Evolutionary conservation across 2,113 vertebrate species (phyloP).

Genomic region (Carlito syrichta): DNA sequence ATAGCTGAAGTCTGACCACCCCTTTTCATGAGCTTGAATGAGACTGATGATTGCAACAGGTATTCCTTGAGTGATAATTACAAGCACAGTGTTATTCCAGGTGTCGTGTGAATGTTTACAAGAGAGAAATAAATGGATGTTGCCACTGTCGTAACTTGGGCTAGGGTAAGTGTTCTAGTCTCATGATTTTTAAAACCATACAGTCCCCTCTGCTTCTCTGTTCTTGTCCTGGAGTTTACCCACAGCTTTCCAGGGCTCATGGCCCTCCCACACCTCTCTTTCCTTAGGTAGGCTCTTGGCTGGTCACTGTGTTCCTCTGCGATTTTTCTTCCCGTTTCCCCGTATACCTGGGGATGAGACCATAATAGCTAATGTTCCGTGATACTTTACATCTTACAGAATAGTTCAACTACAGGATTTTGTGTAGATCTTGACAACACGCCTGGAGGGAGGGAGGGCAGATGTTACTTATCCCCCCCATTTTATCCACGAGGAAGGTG

Average conservation of each 20-base stretch:
- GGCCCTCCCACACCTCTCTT: background rate
- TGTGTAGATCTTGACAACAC: background rate
- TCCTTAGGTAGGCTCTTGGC: background rate
- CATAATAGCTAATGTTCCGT: background rate
- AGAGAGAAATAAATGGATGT: conserved; percentile 3
- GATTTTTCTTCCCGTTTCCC: background rate
- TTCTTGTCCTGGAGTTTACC: background rate
- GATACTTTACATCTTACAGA: background rate
- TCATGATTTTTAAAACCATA: background rate
- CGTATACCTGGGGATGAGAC: background rate
- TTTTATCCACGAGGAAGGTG: background rate
- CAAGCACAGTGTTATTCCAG: background rate
- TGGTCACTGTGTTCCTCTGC: background rate
- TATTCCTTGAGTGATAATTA: background rate
- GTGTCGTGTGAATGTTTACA: background rate
- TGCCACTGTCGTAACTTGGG: background rate
- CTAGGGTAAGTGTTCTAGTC: conserved; percentile 1
- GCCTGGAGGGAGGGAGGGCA: background rate
- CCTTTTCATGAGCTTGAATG: background rate
- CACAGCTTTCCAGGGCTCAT: background rate
- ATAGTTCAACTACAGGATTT: background rate
- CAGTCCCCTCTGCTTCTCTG: background rate
- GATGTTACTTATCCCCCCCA: background rate
- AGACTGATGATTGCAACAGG: background rate
- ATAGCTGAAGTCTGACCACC: background rate